Conservation (phyloP, 2,113 vertebrate genomes). For the Romanogobio albipinnatus region DNA sequence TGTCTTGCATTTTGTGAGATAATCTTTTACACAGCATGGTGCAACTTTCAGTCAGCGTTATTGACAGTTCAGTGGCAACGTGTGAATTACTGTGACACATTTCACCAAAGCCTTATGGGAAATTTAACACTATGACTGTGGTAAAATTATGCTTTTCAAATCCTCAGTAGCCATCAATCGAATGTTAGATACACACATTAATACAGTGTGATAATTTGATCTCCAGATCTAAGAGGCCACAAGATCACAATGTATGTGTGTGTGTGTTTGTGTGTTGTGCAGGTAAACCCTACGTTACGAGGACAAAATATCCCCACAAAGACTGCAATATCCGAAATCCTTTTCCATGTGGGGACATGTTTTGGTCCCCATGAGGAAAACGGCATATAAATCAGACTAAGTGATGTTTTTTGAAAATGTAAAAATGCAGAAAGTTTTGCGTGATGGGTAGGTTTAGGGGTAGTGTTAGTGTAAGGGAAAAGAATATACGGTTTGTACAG, state of each 20-base stretch:
- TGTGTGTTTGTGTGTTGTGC: not conserved
- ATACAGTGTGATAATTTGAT: not conserved
- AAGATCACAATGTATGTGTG: not conserved
- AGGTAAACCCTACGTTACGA: too few species aligned
- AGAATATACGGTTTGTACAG: too few species aligned
- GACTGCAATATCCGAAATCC: too few species aligned
- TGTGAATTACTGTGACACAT: slow-evolving; percentile 8
- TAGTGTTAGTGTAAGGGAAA: too few species aligned
- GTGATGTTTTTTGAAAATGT: too few species aligned
- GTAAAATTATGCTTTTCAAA: slow-evolving; percentile 16
- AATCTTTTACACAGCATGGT: not conserved
- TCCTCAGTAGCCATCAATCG: not conserved
- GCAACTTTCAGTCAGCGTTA: not conserved
- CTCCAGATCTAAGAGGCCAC: not conserved
- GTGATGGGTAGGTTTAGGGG: too few species aligned
- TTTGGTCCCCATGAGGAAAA: too few species aligned
- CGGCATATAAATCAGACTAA: too few species aligned
- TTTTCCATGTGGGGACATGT: too few species aligned
- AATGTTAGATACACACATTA: not conserved
- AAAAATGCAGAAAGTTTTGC: too few species aligned
- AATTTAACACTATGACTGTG: not conserved
- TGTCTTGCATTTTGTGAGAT: not conserved
- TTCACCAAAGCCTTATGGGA: slow-evolving; percentile 27
- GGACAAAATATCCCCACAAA: too few species aligned
- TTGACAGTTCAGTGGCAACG: not conserved